Conservation (phyloP, 2,113 vertebrate genomes). For the Cepphus grylle region DNA sequence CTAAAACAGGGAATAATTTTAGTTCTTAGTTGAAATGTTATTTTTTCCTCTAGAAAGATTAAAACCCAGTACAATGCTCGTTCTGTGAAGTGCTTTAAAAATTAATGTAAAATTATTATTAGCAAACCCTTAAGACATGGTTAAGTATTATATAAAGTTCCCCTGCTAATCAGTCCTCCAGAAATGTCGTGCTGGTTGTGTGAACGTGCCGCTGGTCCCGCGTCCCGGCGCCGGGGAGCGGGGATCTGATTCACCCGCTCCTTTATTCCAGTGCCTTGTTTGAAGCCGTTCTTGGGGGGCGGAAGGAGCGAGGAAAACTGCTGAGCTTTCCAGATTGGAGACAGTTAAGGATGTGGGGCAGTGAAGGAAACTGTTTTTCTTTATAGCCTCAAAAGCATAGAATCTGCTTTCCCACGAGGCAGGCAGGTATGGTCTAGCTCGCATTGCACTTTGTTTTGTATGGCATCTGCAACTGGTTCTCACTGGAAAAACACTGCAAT, state of each 20-base stretch:
- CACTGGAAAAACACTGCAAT: background rate
- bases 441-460: background rate
- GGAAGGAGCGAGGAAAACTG: background rate
- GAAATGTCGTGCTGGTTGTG: background rate
- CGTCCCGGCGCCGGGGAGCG: background rate
- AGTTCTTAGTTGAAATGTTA: rapidly evolving
- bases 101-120: background rate
- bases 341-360: background rate
- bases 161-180: background rate
- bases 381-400: background rate
- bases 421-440: background rate
- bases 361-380: background rate
- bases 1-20: background rate
- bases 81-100: background rate
- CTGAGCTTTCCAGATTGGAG: background rate
- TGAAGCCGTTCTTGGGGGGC: background rate
- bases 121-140: background rate
- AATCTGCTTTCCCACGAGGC: background rate
- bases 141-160: background rate
- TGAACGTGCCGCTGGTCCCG: background rate
- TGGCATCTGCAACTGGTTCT: background rate
- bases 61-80: background rate
- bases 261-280: background rate
- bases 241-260: background rate
- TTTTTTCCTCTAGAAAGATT: background rate